These are phyloP conservation scores for Neodon shergylaensis DNA, from an alignment of 2,113 vertebrate species.

Conservation along the genomic window DNA sequence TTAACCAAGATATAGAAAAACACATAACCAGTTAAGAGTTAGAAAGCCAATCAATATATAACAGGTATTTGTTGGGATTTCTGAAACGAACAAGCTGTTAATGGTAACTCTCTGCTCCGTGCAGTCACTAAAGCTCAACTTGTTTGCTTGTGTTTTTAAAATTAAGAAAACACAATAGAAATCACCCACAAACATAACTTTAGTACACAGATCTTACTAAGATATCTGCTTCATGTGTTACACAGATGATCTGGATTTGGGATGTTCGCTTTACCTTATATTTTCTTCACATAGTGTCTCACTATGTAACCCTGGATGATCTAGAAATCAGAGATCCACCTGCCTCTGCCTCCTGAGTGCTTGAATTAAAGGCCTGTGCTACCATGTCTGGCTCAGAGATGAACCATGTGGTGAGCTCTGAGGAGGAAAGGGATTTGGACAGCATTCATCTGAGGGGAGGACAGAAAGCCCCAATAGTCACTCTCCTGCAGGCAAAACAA, in stretches of 20 bases:
- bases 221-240: not conserved
- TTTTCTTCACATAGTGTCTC: not conserved
- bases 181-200: not conserved
- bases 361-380: not conserved
- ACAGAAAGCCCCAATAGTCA: not conserved
- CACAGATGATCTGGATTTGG: not conserved
- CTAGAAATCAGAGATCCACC: not conserved
- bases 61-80: not conserved
- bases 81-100: not conserved
- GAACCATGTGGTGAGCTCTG: not conserved
- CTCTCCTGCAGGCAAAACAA: not conserved
- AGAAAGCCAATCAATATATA: not conserved
- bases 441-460: not conserved
- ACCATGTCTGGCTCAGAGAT: not conserved
- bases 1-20: not conserved
- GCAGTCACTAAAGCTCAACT: not conserved
- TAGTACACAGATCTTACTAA: not conserved
- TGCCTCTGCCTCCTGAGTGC: not conserved
- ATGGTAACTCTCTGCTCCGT: not conserved
- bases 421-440: not conserved
- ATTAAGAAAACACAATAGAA: not conserved
- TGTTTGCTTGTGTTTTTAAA: constrained; percentile 5
- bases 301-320: not conserved
- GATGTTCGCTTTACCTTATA: not conserved
- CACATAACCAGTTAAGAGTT: not conserved